Conservation (phyloP, 2,888 invertebrate genomes). For the Nowickia ferox region DNA sequence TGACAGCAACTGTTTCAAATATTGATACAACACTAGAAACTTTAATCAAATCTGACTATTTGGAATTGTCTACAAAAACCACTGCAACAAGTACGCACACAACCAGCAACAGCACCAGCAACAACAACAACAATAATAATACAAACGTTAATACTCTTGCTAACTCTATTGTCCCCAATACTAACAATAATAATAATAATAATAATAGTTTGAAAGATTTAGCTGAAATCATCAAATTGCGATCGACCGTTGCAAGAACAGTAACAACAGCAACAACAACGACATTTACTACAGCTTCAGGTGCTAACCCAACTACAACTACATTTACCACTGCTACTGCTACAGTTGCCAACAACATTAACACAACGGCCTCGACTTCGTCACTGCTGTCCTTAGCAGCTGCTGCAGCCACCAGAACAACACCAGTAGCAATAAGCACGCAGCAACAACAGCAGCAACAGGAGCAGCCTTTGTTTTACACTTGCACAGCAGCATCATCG, state of each 20-base stretch:
- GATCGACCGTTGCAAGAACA: conserved; percentile 46
- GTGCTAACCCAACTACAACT: conserved; percentile 1
- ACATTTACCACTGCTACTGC: not conserved
- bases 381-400: conserved; percentile 59
- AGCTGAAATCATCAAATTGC: conserved; percentile 42
- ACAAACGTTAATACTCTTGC: conserved; percentile 44
- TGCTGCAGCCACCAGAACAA: conserved; percentile 40
- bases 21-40: conserved; percentile 64
- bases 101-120: not conserved
- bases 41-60: conserved; percentile 57
- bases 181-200: too few relatives aligned
- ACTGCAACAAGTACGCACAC: conserved; percentile 39
- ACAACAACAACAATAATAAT: conserved; percentile 44
- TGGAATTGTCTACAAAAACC: conserved; percentile 55
- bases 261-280: conserved; percentile 14
- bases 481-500: conserved; percentile 77
- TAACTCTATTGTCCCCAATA: conserved; percentile 27
- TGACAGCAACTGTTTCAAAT: conserved; percentile 63
- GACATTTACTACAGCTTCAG: not conserved
- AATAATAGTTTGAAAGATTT: conserved; percentile 50
- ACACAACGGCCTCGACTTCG: conserved; percentile 65
- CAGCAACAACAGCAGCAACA: conserved; percentile 72
- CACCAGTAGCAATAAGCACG: conserved; percentile 58
- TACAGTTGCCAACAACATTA: conserved; percentile 41
- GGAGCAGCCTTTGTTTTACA: conserved; percentile 76